Evolutionary conservation across 1,140 invertebrate species (phyloP), one percentile per base, ranked within the genome.

Genomic region (Stegodyphus mimosarum): DNA sequence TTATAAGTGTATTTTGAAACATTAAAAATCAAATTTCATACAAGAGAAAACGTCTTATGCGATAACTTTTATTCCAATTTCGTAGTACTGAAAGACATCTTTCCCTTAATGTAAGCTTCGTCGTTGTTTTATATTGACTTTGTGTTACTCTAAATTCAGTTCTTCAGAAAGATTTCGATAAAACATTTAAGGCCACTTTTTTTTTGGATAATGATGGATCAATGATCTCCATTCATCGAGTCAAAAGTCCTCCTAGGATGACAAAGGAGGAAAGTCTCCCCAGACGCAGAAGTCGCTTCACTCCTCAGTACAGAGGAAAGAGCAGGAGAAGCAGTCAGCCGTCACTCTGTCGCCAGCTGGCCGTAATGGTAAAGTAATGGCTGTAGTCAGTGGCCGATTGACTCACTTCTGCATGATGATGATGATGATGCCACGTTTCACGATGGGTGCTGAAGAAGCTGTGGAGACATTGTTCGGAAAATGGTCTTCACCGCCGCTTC

Each of bases 361-460:
- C 53, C 49, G 60, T 83, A 83, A 83, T 83, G 80, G 80, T 71
- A 74, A 83, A 83, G 80, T 74, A 74, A 83, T 83, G 80, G 70
- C 70, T 52, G 80, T 83, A 83, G 80, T 73, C 80, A 83, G 80
- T 83, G 80, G 80, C 69, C 80, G 70, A 83, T 83, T 83, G 80
- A 83, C 80, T 83, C 80, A 83, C 80, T 50, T 70, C 78, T n/a
- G 13, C 69, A 33, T 33, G 33, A 71, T 71, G n/a, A 71, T 71
- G n/a, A 50, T 71, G 13, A 71, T 71, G 18, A 71, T 51, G 18
- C n/a, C 33, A 13, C 50, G 48, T 55, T 18, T 48, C 74, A 76
- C 5, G 63, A 76, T 48, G 10, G 15, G 33, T 73, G 17, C 15
- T 18, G 49, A 13, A 18, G 50, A 52, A 73, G 33, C 33, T 33